Evolutionary conservation across 2,888 invertebrate species (phyloP).

Genomic region (Abrostola tripartita): DNA sequence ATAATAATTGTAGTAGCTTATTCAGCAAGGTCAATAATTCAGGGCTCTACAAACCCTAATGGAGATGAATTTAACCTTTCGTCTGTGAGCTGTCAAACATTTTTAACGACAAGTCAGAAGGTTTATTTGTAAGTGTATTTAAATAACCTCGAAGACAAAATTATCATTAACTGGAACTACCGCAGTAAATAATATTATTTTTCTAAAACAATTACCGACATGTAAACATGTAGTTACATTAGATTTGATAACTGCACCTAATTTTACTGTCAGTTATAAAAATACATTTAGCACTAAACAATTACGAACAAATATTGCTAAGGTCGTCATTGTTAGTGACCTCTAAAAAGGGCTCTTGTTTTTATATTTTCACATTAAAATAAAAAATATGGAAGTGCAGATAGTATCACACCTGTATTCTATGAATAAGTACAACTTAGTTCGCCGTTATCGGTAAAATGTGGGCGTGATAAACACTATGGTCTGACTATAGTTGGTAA

Average conservation of each 20-base stretch:
- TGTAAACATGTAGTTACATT: constrained; percentile 4
- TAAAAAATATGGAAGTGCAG: too few species aligned
- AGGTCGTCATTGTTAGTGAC: constrained; percentile 19
- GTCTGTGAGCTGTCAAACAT: too few species aligned
- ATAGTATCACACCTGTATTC: too few species aligned
- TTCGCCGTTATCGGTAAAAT: background rate
- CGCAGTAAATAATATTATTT: background rate
- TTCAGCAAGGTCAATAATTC: too few species aligned
- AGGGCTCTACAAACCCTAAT: too few species aligned
- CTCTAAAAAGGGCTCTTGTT: constrained; percentile 10
- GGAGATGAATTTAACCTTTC: too few species aligned
- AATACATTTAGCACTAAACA: constrained; percentile 17
- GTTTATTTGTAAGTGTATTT: background rate
- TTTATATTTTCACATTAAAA: too few species aligned
- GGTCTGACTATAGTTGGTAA: background rate
- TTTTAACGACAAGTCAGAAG: too few species aligned
- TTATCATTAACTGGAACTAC: background rate
- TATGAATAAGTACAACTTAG: too few species aligned
- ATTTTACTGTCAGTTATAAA: constrained; percentile 23
- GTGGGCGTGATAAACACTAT: background rate
- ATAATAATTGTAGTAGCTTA: too few species aligned
- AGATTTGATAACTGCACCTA: constrained; percentile 12
- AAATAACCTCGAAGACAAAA: background rate
- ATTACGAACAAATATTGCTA: constrained; percentile 28
- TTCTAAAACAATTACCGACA: constrained; percentile 2